Evolutionary conservation across 2,113 vertebrate species (phyloP).

Genomic region (Melanerpes formicivorus): DNA sequence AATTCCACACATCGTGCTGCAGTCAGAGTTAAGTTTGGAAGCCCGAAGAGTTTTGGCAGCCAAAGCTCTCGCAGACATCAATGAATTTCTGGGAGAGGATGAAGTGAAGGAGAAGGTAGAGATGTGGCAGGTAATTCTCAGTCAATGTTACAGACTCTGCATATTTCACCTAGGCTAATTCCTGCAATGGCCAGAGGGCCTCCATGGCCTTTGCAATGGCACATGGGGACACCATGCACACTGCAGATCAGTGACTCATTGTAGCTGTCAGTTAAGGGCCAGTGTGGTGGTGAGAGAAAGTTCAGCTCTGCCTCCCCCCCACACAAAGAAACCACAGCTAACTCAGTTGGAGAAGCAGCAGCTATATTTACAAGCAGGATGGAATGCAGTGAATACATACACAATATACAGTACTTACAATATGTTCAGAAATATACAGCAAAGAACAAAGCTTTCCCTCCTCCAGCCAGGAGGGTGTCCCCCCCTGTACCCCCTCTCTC

Average conservation of each 20-base stretch:
- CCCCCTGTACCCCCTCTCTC: too few relatives aligned
- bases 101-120: slow-evolving; percentile 82
- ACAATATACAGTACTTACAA: too few relatives aligned
- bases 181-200: not conserved
- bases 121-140: slow-evolving; percentile 89
- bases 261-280: not conserved
- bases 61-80: slow-evolving; percentile 85
- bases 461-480: too few relatives aligned
- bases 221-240: not conserved
- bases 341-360: too few relatives aligned
- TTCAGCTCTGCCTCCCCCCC: too few relatives aligned
- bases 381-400: too few relatives aligned
- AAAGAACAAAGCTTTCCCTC: too few relatives aligned
- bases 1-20: slow-evolving; percentile 73
- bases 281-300: too few relatives aligned
- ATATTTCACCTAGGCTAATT: not conserved
- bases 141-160: not conserved
- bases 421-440: too few relatives aligned
- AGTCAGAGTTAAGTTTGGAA: slow-evolving; percentile 81
- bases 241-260: not conserved
- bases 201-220: not conserved
- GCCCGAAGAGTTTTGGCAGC: slow-evolving; percentile 84
- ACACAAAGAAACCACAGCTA: too few relatives aligned
- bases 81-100: slow-evolving; percentile 77
- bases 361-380: too few relatives aligned